A percentile compares a stretch with the other conserved stretches of the same genome.
These are phyloP conservation scores for Ennomos fuscantarius DNA, from an alignment of 2,888 invertebrate species.

Conservation along the genomic window DNA sequence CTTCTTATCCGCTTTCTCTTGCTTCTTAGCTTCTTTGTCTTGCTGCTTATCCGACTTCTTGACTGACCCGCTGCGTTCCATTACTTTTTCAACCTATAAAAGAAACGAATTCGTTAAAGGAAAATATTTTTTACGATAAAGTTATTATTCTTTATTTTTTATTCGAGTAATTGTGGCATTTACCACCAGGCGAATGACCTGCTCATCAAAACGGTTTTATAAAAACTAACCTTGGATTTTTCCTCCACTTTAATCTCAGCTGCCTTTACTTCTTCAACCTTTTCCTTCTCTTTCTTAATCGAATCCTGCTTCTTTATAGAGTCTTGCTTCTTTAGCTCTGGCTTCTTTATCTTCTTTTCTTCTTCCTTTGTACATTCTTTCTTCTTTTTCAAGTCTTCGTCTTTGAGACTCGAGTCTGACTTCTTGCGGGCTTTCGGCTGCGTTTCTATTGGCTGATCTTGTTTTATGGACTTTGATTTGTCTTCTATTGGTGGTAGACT, in stretches of 20 bases:
- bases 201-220: background rate
- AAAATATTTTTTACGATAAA: no score
- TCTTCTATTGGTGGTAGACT: slow-evolving; percentile 47
- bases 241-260: slow-evolving; percentile 51
- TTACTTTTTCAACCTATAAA: slow-evolving; percentile 46
- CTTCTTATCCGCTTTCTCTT: slow-evolving; percentile 59
- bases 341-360: slow-evolving; percentile 58
- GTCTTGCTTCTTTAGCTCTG: slow-evolving; percentile 64
- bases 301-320: slow-evolving; percentile 60
- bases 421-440: slow-evolving; percentile 70
- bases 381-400: slow-evolving; percentile 63
- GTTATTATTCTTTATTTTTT: no score
- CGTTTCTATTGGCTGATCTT: slow-evolving; percentile 43
- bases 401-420: slow-evolving; percentile 75
- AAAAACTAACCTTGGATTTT: slow-evolving; percentile 32
- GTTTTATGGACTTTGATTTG: slow-evolving; percentile 51
- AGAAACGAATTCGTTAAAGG: no score
- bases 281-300: slow-evolving; percentile 38
- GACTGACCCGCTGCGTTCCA: slow-evolving; percentile 67
- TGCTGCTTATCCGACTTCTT: slow-evolving; percentile 58
- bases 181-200: no score
- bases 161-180: no score
- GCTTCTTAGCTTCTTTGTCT: slow-evolving; percentile 61
- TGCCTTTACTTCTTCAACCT: slow-evolving; percentile 45
- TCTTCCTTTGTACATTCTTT: slow-evolving; percentile 14